These are phyloP conservation scores for Netelia inedita DNA, from an alignment of 2,888 invertebrate genomes.

Conservation along the genomic window DNA sequence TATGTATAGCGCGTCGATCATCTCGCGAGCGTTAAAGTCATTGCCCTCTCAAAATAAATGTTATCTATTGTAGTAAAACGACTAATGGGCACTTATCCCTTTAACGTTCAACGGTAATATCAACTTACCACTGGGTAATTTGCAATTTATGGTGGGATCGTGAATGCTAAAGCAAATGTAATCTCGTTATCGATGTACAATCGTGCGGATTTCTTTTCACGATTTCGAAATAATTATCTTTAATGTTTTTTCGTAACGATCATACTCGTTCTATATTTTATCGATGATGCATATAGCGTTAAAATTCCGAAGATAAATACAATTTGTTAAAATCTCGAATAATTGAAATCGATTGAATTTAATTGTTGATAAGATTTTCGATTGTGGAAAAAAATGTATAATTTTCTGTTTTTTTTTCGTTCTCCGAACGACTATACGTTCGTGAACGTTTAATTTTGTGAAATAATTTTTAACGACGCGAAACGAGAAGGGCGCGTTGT, in stretches of 20 bases:
- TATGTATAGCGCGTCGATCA: slow-evolving; percentile 22
- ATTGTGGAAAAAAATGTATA: too few species aligned
- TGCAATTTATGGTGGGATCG: not conserved
- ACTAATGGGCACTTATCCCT: slow-evolving; percentile 29
- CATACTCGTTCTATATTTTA: too few species aligned
- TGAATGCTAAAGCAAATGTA: slow-evolving; percentile 7
- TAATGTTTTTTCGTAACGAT: too few species aligned
- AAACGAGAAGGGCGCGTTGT: too few species aligned
- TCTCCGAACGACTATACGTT: too few species aligned
- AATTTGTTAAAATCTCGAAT: too few species aligned
- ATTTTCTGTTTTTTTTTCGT: too few species aligned
- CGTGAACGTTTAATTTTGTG: too few species aligned
- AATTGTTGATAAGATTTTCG: too few species aligned
- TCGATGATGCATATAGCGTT: too few species aligned
- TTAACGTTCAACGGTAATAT: slow-evolving; percentile 32
- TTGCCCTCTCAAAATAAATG: slow-evolving; percentile 52
- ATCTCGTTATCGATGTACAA: slow-evolving; percentile 6
- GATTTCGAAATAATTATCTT: not conserved
- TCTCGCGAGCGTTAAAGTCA: slow-evolving; percentile 34
- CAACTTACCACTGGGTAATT: slow-evolving; percentile 6
- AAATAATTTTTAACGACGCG: not conserved
- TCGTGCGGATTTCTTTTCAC: not conserved
- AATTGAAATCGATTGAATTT: too few species aligned
- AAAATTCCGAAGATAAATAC: too few species aligned
- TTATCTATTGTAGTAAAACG: slow-evolving; percentile 39